Conservation (phyloP, 2,113 vertebrate genomes). For the Dendrocopos noguchii region DNA sequence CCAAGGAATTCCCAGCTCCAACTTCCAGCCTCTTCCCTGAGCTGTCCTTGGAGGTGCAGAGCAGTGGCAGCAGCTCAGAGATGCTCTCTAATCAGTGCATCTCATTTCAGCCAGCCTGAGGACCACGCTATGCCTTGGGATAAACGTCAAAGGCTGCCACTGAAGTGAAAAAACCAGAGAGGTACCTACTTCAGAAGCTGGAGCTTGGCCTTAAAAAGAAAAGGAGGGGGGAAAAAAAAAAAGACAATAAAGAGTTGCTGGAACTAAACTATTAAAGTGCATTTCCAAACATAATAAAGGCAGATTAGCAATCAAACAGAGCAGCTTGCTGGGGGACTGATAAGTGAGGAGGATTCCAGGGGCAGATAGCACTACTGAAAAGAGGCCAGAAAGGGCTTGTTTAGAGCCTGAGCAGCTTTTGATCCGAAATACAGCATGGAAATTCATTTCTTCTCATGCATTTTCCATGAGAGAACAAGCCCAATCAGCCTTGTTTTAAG, state of each 20-base stretch:
- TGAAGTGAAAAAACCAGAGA: slow-evolving; percentile 14
- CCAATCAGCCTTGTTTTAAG: slow-evolving; percentile 50
- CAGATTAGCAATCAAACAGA: slow-evolving; percentile 52
- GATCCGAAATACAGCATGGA: background rate
- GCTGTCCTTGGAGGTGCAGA: background rate
- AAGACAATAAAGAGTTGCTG: background rate
- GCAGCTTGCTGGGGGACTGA: background rate
- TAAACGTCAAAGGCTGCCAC: background rate
- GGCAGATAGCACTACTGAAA: background rate
- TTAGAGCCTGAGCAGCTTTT: background rate
- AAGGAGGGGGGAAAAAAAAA: background rate
- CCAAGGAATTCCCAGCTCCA: background rate
- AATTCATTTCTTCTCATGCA: slow-evolving; percentile 44
- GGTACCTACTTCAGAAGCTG: slow-evolving; percentile 18
- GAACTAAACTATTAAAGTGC: slow-evolving; percentile 44
- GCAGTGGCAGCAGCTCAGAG: background rate
- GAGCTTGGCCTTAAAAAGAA: slow-evolving; percentile 6
- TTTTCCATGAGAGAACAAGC: slow-evolving; percentile 51
- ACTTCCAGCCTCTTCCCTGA: background rate
- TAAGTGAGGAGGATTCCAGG: background rate
- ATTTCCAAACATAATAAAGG: slow-evolving; percentile 64
- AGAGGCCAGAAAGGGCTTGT: slow-evolving; percentile 16
- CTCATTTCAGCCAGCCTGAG: slow-evolving; percentile 9
- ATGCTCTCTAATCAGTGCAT: slow-evolving; percentile 31
- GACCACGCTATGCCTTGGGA: slow-evolving; percentile 31